A percentile compares a stretch with the other conserved stretches of the same genome.
Conservation (phyloP, 2,888 invertebrate genomes). For the Tethea ocularis region DNA sequence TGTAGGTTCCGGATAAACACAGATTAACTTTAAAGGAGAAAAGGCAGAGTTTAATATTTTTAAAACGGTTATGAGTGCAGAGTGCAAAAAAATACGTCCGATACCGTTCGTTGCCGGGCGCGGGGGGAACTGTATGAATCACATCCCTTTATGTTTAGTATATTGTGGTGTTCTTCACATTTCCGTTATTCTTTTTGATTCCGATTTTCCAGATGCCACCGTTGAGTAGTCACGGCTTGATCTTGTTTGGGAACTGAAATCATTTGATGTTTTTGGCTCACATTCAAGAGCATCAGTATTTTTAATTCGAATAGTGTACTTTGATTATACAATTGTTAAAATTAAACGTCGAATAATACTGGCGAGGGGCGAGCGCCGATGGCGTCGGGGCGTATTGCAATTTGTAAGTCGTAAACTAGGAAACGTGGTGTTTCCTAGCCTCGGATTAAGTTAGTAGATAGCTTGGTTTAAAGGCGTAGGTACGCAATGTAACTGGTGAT, state of each 20-base stretch:
- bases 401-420: slow-evolving; percentile 15
- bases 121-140: too few species aligned
- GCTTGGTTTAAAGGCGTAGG: not conserved
- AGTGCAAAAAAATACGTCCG: too few species aligned
- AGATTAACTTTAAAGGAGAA: too few species aligned
- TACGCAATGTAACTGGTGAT: slow-evolving; percentile 45
- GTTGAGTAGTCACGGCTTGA: slow-evolving; percentile 52
- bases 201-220: slow-evolving; percentile 59
- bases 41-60: too few species aligned
- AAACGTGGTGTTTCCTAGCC: slow-evolving; percentile 13
- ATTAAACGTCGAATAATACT: not conserved
- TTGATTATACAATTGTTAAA: slow-evolving; percentile 49
- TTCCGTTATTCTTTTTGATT: slow-evolving; percentile 69
- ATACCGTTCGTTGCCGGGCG: too few species aligned
- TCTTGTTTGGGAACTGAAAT: slow-evolving; percentile 65
- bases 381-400: not conserved
- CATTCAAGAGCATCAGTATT: slow-evolving; percentile 63
- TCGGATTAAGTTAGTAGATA: slow-evolving; percentile 7
- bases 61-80: too few species aligned
- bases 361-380: not conserved
- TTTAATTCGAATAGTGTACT: slow-evolving; percentile 59
- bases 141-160: slow-evolving; percentile 60
- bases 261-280: slow-evolving; percentile 69
- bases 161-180: slow-evolving; percentile 48
- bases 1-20: too few species aligned